Percentiles rank a stretch among this genome's conserved stretches.
Conservation (phyloP, 2,888 invertebrate species). For the Oscheius sp. region DNA sequence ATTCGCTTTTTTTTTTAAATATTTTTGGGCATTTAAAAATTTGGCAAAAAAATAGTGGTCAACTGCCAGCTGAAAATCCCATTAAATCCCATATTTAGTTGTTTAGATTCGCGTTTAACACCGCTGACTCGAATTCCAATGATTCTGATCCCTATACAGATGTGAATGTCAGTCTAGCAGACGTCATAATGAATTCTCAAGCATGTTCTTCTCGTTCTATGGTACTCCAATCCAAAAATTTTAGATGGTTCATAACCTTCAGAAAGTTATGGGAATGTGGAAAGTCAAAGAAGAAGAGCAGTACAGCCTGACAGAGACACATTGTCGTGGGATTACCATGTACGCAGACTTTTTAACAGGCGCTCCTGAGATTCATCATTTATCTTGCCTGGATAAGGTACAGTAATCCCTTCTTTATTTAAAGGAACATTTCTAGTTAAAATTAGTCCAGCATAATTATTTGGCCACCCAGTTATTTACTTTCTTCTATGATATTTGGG, state of each 20-base stretch:
- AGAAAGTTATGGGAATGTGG: slow-evolving; percentile 15
- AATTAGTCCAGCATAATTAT: slow-evolving; percentile 9
- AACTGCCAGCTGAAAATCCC: too few species aligned
- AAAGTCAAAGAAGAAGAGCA: background rate
- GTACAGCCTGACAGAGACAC: slow-evolving; percentile 14
- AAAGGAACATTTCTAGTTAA: slow-evolving; percentile 4
- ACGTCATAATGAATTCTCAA: slow-evolving; percentile 18
- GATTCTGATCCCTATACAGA: too few species aligned
- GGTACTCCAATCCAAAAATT: background rate
- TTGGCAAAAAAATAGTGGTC: too few species aligned
- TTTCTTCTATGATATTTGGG: slow-evolving; percentile 22
- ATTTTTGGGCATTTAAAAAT: too few species aligned
- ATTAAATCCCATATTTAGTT: too few species aligned
- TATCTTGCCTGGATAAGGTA: slow-evolving; percentile 1
- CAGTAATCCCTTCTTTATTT: background rate
- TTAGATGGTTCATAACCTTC: background rate
- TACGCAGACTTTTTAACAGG: slow-evolving; percentile 18
- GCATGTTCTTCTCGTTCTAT: slow-evolving; percentile 13
- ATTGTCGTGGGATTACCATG: slow-evolving; percentile 7
- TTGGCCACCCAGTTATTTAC: background rate
- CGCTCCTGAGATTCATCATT: slow-evolving; percentile 14
- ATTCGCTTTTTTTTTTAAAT: too few species aligned
- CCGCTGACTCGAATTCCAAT: background rate
- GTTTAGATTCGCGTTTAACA: background rate
- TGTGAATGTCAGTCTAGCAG: background rate